Evolutionary conservation across 2,888 invertebrate species (phyloP), one percentile per base, ranked within the genome.

Genomic region (Notodonta ziczac): DNA sequence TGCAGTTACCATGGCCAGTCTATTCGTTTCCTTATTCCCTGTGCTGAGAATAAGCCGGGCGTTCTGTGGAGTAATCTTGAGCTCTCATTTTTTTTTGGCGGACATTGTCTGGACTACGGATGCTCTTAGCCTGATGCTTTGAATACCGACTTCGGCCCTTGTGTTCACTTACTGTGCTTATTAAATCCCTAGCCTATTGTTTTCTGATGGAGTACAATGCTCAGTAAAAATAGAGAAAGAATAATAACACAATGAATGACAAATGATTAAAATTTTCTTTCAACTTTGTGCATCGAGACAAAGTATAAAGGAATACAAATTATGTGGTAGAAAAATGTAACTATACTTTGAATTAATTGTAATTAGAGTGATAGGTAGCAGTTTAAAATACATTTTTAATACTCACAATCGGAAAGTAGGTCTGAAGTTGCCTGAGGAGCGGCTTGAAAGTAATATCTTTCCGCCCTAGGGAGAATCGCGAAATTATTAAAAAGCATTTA

Each of bases 41-140:
- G 57, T 55, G 58, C 64, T 58, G 69, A 69, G 66, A 72, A 74
- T 70, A 74, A 67, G 58, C 65, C 59, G 52, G 48, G 61, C 62
- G 40, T 59, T 32, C 60, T 52, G 63, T 58, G 60, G 67, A 65
- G 73, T 72, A 80, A 82, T 82, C 82, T 84, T 76, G 66, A 70
- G 68, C 62, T 70, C 69, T 78, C 73, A 79, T 73, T 56, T 80
- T 85, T 83, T 74, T 75, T 70, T n/a, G n/a, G 62, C 56, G 58
- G 60, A 65, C 70, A 85, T 86, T 84, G 81, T 84, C 78, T 74
- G 76, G 69, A 67, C 72, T 71, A 60, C 67, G 72, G 66, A 72
- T 71, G 76, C 80, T 80, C 73, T 83, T 77, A 79, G 75, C 72
- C 71, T 57, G 70, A 73, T 71, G 72, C 73, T 72, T 80, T 77